phyloP scores from a whole-genome alignment of 2,888 invertebrate genomes.

The Anaspis maculata region DNA sequence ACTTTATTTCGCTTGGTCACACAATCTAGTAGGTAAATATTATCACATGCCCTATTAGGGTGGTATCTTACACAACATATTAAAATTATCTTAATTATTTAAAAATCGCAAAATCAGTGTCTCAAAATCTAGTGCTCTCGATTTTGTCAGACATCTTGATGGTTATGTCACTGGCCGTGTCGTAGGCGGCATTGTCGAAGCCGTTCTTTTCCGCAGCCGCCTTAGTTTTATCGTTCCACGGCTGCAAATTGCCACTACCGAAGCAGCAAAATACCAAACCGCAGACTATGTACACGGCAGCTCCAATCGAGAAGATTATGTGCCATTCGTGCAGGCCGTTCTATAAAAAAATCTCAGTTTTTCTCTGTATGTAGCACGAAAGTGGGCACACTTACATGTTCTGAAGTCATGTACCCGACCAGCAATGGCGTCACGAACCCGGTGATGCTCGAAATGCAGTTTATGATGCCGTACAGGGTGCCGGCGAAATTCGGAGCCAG shows the following conservation, averaged over 20 bases:
- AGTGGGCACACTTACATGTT: conserved; percentile 28
- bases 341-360: conserved; percentile 41
- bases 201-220: conserved; percentile 9
- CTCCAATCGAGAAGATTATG: conserved; percentile 63
- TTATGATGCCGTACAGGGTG: conserved; percentile 64
- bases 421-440: conserved; percentile 64
- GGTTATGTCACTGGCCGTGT: conserved; percentile 11
- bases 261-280: conserved; percentile 62
- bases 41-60: too few relatives aligned
- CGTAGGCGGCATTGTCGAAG: conserved; percentile 20
- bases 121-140: too few relatives aligned
- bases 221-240: conserved; percentile 52
- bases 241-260: conserved; percentile 62
- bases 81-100: too few relatives aligned
- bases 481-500: conserved; percentile 67
- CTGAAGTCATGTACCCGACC: conserved; percentile 47
- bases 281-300: conserved; percentile 58
- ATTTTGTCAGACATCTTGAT: conserved; percentile 7
- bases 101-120: too few relatives aligned
- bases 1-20: too few relatives aligned
- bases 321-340: conserved; percentile 72
- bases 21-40: too few relatives aligned
- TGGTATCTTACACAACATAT: too few relatives aligned
- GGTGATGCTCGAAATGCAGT: conserved; percentile 60
- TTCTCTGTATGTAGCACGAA: background rate